A percentile compares a stretch with the other conserved stretches of the same genome.
phyloP scores from a whole-genome alignment of 1,140 invertebrate species.

The Dendroctonus ponderosae region DNA sequence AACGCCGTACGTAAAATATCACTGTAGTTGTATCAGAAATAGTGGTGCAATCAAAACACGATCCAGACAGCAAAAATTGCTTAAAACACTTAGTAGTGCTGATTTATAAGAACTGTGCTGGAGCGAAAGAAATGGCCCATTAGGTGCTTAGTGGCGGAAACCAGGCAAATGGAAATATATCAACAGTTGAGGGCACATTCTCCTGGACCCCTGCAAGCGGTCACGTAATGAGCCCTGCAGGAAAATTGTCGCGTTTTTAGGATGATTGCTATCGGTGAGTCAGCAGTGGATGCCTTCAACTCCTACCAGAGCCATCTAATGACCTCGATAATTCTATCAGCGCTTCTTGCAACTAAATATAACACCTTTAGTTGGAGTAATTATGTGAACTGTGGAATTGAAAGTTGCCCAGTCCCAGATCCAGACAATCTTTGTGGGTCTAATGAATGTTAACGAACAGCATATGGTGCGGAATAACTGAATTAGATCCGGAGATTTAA shows the following conservation, averaged over 20 bases:
- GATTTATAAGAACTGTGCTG: conserved; percentile 38
- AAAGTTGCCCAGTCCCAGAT: too few relatives aligned
- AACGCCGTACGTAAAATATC: too few relatives aligned
- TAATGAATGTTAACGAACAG: conserved; percentile 18
- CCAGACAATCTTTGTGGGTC: too few relatives aligned
- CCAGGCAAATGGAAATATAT: conserved; percentile 43
- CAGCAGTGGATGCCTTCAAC: not conserved
- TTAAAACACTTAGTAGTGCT: conserved; percentile 25
- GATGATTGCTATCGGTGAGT: conserved; percentile 14
- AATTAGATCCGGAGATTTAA: conserved; percentile 22
- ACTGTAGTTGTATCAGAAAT: too few relatives aligned
- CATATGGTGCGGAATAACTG: conserved; percentile 20
- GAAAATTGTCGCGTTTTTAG: conserved; percentile 23
- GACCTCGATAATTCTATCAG: too few relatives aligned
- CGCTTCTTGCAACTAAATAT: too few relatives aligned
- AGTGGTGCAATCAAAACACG: not conserved
- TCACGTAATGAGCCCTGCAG: conserved; percentile 26
- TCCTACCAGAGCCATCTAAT: too few relatives aligned
- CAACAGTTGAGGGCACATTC: conserved; percentile 26
- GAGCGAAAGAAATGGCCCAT: conserved; percentile 49
- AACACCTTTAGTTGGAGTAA: too few relatives aligned
- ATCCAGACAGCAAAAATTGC: conserved; percentile 15
- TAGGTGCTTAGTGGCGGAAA: conserved; percentile 43
- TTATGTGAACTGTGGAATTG: too few relatives aligned
- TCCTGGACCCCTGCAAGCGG: conserved; percentile 5